A percentile compares a stretch with the other conserved stretches of the same genome.
Evolutionary conservation across 2,113 vertebrate genomes (phyloP).

Genomic region (Falco punctatus): DNA sequence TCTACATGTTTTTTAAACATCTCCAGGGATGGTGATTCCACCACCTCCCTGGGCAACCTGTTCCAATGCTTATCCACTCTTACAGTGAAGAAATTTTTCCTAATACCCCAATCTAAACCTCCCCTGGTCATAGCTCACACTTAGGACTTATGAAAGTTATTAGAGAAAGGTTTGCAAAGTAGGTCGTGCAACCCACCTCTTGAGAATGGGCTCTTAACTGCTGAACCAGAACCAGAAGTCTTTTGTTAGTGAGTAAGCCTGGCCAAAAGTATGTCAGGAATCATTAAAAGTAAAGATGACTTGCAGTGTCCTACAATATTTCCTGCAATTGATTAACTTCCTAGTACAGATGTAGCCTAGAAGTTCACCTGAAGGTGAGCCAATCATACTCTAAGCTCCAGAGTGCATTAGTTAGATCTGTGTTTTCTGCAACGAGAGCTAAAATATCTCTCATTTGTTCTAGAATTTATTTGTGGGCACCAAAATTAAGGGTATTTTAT

Average conservation of each 20-base stretch:
- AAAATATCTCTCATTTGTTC: not conserved
- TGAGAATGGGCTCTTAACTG: not conserved
- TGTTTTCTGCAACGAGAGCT: not conserved
- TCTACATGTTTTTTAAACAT: too few relatives aligned
- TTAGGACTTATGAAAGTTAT: not conserved
- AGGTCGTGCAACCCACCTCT: not conserved
- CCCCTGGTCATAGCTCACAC: not conserved
- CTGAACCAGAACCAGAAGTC: not conserved
- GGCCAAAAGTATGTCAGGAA: not conserved
- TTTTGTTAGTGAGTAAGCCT: not conserved
- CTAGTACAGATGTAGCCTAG: not conserved
- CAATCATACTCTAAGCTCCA: not conserved
- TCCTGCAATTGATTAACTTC: not conserved
- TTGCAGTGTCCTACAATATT: not conserved
- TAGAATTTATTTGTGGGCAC: not conserved
- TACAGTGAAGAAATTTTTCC: too few relatives aligned
- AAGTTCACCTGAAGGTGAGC: not conserved
- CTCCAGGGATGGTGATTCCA: too few relatives aligned
- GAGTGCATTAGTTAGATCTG: not conserved
- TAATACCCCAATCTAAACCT: too few relatives aligned
- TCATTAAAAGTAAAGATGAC: not conserved
- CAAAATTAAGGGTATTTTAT: not conserved
- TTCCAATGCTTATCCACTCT: too few relatives aligned
- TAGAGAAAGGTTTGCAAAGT: not conserved
- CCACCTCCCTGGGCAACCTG: too few relatives aligned